Base-by-base conservation (phyloP, 2,888 invertebrate genomes). In the Euplagia quadripunctaria region DNA sequence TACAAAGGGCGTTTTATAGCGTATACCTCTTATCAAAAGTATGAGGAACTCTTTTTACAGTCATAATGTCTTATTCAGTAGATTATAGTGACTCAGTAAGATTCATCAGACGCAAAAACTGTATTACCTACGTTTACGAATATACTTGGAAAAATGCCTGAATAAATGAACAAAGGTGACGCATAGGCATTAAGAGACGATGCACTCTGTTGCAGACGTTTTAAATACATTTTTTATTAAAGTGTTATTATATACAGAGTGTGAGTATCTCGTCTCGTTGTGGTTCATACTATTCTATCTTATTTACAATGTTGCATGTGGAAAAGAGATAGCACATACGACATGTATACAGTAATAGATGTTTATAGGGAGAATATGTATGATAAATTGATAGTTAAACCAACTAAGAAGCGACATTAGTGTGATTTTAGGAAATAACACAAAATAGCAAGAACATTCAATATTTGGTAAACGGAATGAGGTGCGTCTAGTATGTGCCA, bases 71-170 rank as follows among this genome's bases (percentile, higher is more conserved):
- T 58, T 58, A 66, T 66, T 51, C 49, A 20, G 4, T 20, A 16
- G 7, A n/a, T 41, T 41, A 31, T 4, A 49, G 41, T 66, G 51
- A 66, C 17, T 66, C 41, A 66, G 16, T 8, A 14, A 31, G 51
- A 17, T 5, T 41, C 66, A 66, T 16, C 49, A 66, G 66, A 17
- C 51, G n/a, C 66, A 66, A 66, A 46, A 66, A 51, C 51, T 41
- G 51, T 16, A 31, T 11, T 49, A 66, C 31, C 14, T 49, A 31
- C 0, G 49, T 17, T 16, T 31, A 49, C 0, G 1, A 31, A 51
- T 11, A 7, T 66, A 49, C 8, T n/a, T 41, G 17, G 66, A 17
- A 51, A 66, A 66, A 51, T 51, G 49, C 31, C 51, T 66, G 43
- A 43, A 64, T 64, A 64, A 42, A 43, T 43, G 0, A 51, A 41